phyloP scores from a whole-genome alignment of 2,797 vertebrate genomes.

The Crenichthys baileyi region DNA sequence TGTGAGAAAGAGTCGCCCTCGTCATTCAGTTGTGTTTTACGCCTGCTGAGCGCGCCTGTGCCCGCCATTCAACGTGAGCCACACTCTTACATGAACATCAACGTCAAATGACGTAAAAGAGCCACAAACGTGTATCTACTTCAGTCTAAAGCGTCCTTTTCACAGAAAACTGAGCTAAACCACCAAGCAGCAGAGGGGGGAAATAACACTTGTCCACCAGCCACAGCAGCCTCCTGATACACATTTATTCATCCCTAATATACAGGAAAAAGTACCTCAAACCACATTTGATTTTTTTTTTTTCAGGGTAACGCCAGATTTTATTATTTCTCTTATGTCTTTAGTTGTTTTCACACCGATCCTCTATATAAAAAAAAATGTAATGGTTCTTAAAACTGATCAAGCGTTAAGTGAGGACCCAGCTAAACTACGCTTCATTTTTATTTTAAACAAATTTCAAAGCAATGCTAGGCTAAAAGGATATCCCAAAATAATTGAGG shows the following conservation, averaged over 20 bases:
- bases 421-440: neutral
- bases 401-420: neutral
- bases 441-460: neutral
- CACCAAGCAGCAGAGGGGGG: constrained; percentile 16
- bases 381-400: neutral
- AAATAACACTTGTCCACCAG: neutral
- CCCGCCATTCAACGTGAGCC: neutral
- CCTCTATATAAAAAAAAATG: neutral
- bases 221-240: neutral
- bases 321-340: too few relatives aligned
- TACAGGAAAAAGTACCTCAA: too few relatives aligned
- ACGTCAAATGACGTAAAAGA: neutral
- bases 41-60: neutral
- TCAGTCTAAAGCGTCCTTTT: constrained; percentile 3
- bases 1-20: constrained; percentile 27
- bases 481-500: neutral
- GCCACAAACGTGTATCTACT: neutral
- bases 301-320: neutral
- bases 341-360: neutral
- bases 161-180: constrained; percentile 8
- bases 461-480: neutral
- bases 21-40: neutral
- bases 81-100: constrained; percentile 19
- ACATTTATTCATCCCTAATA: too few relatives aligned
- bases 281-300: neutral